phyloP scores from a whole-genome alignment of 2,113 vertebrate species.

The Cygnus buccinator region DNA sequence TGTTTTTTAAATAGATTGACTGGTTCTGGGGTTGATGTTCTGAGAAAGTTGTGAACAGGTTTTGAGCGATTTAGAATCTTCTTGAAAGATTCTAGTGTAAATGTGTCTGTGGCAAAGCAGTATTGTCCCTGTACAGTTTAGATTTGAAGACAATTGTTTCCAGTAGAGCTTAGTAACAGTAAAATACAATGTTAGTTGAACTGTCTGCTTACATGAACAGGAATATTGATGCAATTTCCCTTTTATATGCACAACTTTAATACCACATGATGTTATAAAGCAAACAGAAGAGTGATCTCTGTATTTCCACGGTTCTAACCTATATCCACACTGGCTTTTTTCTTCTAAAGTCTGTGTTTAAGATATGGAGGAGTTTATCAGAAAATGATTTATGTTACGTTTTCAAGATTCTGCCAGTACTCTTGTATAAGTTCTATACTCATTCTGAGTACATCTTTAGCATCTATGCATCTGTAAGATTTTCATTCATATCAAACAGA shows the following conservation, averaged over 20 bases:
- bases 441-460: not conserved
- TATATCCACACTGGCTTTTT: not conserved
- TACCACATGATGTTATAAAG: not conserved
- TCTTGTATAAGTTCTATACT: not conserved
- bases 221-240: not conserved
- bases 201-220: not conserved
- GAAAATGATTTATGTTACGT: not conserved
- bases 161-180: not conserved
- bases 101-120: rapidly evolving
- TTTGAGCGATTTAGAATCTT: not conserved
- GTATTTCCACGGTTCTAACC: not conserved
- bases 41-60: not conserved
- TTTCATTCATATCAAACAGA: not conserved
- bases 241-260: not conserved
- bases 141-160: not conserved
- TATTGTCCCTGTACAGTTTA: rapidly evolving
- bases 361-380: not conserved
- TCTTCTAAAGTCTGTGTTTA: not conserved
- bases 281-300: not conserved
- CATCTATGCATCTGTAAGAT: not conserved
- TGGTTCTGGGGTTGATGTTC: not conserved
- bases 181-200: not conserved
- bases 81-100: not conserved
- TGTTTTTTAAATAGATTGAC: not conserved
- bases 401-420: not conserved